Percentiles rank a stretch among this genome's conserved stretches.
Conservation (phyloP, 2,113 vertebrate species). For the Sturnira hondurensis region DNA sequence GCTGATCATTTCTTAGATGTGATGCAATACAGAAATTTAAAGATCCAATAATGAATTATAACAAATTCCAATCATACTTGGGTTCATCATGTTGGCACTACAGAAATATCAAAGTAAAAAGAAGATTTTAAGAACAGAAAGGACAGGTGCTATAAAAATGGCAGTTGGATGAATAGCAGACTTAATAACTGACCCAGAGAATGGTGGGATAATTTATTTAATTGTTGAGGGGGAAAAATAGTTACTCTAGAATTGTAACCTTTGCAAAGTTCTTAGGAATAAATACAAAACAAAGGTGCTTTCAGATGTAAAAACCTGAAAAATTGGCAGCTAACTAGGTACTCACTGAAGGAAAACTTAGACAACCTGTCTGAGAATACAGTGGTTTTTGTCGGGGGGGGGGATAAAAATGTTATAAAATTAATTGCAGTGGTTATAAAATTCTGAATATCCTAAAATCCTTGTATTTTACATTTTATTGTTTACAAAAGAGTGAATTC, state of each 20-base stretch:
- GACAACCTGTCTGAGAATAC: neutral
- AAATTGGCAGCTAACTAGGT: neutral
- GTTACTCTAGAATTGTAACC: neutral
- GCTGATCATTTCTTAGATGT: neutral
- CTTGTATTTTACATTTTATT: neutral
- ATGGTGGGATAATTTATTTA: neutral
- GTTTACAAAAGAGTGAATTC: neutral
- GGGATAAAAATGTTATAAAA: neutral
- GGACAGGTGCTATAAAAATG: neutral
- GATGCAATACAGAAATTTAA: neutral
- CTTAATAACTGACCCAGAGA: neutral
- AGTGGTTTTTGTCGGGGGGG: neutral
- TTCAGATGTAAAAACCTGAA: neutral
- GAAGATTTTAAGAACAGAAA: neutral
- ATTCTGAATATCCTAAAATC: neutral
- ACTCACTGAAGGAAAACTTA: neutral
- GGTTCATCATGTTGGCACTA: neutral
- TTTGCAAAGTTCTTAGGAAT: constrained; percentile 13
- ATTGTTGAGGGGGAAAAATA: neutral
- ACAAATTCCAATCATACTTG: neutral
- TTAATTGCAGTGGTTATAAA: neutral
- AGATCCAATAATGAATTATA: neutral
- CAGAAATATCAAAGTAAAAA: neutral
- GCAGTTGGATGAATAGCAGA: neutral
- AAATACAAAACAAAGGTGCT: neutral